phyloP scores from a whole-genome alignment of 2,797 vertebrate species.

The Echiichthys vipera region DNA sequence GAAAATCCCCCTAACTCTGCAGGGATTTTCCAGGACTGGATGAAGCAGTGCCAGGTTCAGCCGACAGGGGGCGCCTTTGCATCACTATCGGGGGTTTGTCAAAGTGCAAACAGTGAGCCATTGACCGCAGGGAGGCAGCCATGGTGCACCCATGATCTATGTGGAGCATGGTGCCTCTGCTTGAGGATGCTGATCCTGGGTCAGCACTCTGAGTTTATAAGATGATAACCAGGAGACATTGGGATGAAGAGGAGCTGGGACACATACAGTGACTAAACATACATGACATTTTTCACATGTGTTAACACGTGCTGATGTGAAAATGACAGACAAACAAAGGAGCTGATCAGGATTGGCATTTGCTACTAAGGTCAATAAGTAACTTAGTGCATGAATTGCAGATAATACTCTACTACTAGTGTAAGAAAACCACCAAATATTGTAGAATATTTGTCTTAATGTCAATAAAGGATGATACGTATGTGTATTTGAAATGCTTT shows the following conservation, averaged over 20 bases:
- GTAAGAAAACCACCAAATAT: neutral
- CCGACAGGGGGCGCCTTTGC: conserved; percentile 58
- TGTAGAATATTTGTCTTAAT: too few relatives aligned
- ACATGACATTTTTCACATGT: neutral
- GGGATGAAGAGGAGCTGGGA: neutral
- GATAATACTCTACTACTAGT: neutral
- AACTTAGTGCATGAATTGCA: neutral
- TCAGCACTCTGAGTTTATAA: neutral
- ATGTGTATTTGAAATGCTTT: neutral
- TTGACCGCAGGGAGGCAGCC: conserved; percentile 3
- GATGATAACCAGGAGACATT: neutral
- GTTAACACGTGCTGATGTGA: neutral
- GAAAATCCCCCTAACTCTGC: neutral
- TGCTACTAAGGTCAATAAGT: neutral
- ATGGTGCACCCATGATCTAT: neutral
- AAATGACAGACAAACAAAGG: neutral
- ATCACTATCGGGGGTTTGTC: neutral
- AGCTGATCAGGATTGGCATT: neutral
- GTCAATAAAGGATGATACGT: neutral
- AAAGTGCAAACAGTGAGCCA: rapidly evolving
- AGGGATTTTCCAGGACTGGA: neutral
- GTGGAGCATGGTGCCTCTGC: neutral
- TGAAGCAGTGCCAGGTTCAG: rapidly evolving
- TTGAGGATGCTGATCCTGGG: neutral
- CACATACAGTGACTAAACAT: too few relatives aligned